A percentile compares a stretch with the other conserved stretches of the same genome.
These are phyloP conservation scores for Mesochorus sp. DNA, from an alignment of 2,888 invertebrate genomes.

Conservation along the genomic window DNA sequence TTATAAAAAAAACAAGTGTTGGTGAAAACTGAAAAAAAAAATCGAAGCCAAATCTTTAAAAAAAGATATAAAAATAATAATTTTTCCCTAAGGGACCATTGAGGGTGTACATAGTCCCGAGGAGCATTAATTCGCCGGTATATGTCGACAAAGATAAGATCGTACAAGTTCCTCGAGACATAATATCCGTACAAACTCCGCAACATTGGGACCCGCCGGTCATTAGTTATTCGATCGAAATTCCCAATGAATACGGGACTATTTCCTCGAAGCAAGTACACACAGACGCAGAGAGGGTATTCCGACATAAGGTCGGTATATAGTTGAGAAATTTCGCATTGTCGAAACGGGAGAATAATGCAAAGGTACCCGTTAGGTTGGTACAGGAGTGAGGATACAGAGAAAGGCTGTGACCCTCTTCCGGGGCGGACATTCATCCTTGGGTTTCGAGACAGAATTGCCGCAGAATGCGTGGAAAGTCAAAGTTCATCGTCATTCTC, in stretches of 20 bases:
- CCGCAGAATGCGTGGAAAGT: slow-evolving; percentile 20
- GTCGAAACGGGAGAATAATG: slow-evolving; percentile 54
- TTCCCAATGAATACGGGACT: slow-evolving; percentile 37
- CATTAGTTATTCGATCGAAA: slow-evolving; percentile 41
- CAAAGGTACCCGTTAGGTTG: slow-evolving; percentile 25
- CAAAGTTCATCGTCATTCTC: slow-evolving; percentile 66
- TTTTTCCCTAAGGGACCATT: too few relatives aligned
- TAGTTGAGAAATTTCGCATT: slow-evolving; percentile 40
- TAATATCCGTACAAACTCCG: neutral
- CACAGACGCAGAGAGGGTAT: slow-evolving; percentile 44
- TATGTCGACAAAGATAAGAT: neutral
- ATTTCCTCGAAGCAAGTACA: slow-evolving; percentile 41
- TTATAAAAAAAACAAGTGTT: too few relatives aligned
- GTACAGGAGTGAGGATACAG: neutral
- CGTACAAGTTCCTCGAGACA: slow-evolving; percentile 14
- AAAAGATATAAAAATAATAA: neutral
- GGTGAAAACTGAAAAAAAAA: too few relatives aligned
- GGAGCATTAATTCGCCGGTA: too few relatives aligned
- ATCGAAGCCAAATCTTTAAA: too few relatives aligned
- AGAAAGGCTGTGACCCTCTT: neutral
- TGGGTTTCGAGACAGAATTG: slow-evolving; percentile 46
- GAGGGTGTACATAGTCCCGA: too few relatives aligned
- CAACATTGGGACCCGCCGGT: neutral
- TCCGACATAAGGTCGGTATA: slow-evolving; percentile 35
- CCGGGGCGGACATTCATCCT: slow-evolving; percentile 54